Percentiles rank a stretch among this genome's conserved stretches.
phyloP scores from a whole-genome alignment of 2,797 vertebrate species.

The Yasuhikotakia modesta region DNA sequence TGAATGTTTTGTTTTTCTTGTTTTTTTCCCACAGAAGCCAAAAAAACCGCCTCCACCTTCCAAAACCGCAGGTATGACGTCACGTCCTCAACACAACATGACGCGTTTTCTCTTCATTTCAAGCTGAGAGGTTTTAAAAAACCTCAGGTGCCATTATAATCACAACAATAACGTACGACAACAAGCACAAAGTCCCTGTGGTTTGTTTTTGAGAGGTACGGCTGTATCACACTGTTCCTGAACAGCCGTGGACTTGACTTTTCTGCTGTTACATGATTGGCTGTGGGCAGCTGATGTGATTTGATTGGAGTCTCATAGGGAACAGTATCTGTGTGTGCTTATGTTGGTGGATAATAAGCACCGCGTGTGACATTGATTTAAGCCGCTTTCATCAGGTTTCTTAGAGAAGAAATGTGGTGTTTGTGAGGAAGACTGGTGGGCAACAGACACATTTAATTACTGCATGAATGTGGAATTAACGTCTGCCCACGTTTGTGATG shows the following conservation, averaged over 20 bases:
- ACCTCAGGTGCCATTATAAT: not conserved
- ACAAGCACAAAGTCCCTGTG: not conserved
- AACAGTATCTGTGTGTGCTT: not conserved
- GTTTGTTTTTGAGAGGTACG: not conserved
- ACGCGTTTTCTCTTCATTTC: conserved; percentile 10
- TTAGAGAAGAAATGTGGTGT: not conserved
- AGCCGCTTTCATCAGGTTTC: not conserved
- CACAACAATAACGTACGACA: not conserved
- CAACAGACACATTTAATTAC: not conserved
- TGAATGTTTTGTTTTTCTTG: conserved; percentile 16
- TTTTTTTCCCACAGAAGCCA: conserved; percentile 82
- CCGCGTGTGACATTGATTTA: not conserved
- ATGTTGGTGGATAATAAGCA: not conserved
- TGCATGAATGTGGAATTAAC: not conserved
- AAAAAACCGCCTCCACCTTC: conserved; percentile 90
- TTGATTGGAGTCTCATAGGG: not conserved
- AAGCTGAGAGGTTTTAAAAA: conserved; percentile 9
- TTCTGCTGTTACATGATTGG: not conserved
- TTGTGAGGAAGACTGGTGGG: not conserved
- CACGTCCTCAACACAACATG: not conserved
- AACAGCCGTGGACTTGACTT: not conserved
- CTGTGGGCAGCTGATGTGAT: not conserved
- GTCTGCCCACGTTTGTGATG: not conserved
- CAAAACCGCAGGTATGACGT: conserved; percentile 82
- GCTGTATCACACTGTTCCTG: not conserved